Evolutionary conservation across 2,888 invertebrate species (phyloP), one percentile per base, ranked within the genome.

Genomic region (Pristionchus arcanus): DNA sequence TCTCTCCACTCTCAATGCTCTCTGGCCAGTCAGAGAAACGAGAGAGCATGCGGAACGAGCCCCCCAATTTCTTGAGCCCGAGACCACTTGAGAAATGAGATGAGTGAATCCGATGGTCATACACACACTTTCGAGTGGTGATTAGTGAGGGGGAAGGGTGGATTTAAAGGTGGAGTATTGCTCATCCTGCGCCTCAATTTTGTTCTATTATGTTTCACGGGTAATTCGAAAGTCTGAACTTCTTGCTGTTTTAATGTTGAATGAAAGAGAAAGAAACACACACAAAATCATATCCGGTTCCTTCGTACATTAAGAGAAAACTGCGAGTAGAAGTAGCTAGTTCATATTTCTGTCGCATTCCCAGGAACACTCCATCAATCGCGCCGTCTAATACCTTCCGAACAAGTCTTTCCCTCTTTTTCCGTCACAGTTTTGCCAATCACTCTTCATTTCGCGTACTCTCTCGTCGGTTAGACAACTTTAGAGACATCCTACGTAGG

Each of bases 71-170:
- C 63, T n/a, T n/a, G 63, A 63, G 63, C 63, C 42, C 63, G 28
- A 71, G 71, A 71, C 81, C 81, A 81, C 81, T 81, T 81, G 81
- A 81, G 81, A 81, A 53, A 49, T 49, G 42, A 49, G 42, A 49
- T 16, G 15, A 31, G 16, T 19, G n/a, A n/a, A 81, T 81, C 81
- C 81, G 53, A 49, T 81, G 81, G 25, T 81, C 81, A 81, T 81
- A 81, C 81, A 81, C 66, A 42, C 74, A 74, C 42, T 81, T 53
- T 81, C 49, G 28, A 81, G 81, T 81, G 81, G 81, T 53, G 81
- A 81, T 81, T 81, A 81, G 81, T 34, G 71, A 5, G n/a, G 63
- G n/a, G n/a, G 13, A 37, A 16, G 25, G 74, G 42, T 49, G 37
- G 74, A 74, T 74, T 71, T 34, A 37, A 49, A 19, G 68, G 16